Evolutionary conservation across 2,888 invertebrate genomes (phyloP).

Genomic region (Standfussiana lucernea): DNA sequence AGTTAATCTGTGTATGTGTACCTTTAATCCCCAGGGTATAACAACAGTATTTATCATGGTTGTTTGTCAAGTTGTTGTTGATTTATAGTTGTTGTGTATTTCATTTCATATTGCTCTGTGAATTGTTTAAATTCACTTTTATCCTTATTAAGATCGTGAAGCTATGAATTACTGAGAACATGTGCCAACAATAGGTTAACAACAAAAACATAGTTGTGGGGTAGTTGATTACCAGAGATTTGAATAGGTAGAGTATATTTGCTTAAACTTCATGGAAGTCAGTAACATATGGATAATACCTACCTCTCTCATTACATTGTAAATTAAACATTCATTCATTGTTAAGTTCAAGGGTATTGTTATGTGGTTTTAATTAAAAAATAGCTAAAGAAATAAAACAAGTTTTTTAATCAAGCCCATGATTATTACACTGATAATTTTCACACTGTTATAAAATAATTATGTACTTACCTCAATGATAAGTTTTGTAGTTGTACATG

Average conservation of each 20-base stretch:
- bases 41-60: neutral
- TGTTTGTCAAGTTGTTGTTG: neutral
- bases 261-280: too few species aligned
- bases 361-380: neutral
- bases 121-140: slow-evolving; percentile 6
- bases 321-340: neutral
- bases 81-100: neutral
- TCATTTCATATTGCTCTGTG: neutral
- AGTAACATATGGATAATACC: too few species aligned
- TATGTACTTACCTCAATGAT: slow-evolving; percentile 11
- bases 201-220: too few species aligned
- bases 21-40: neutral
- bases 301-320: too few species aligned
- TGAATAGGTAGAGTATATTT: too few species aligned
- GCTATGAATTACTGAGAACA: neutral
- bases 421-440: neutral
- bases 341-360: neutral
- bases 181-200: too few species aligned
- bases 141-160: neutral
- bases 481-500: slow-evolving; percentile 32
- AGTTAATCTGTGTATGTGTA: neutral
- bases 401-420: neutral
- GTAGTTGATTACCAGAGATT: too few species aligned
- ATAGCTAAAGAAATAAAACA: neutral
- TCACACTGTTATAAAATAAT: neutral